phyloP scores from a whole-genome alignment of 1,140 invertebrate genomes.

The Cydia amplana region DNA sequence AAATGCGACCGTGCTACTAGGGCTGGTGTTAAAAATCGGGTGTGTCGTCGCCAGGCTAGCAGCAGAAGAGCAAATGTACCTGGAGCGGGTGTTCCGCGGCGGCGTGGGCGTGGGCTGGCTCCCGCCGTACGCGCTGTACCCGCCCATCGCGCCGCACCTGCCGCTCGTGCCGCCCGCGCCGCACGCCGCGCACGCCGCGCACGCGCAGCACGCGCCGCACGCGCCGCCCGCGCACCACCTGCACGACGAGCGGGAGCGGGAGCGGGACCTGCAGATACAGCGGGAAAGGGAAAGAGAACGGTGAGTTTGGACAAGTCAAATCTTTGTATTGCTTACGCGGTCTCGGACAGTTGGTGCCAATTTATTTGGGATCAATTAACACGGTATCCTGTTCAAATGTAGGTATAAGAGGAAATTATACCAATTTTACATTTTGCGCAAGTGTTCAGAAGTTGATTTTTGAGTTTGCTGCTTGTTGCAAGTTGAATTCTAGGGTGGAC shows the following conservation, averaged over 20 bases:
- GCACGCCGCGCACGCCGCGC: slow-evolving; percentile 26
- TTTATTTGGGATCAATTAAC: too few relatives aligned
- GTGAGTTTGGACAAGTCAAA: neutral
- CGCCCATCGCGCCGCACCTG: slow-evolving; percentile 62
- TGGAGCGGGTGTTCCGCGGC: slow-evolving; percentile 71
- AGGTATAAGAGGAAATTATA: too few relatives aligned
- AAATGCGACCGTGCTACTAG: too few relatives aligned
- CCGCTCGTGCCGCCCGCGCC: slow-evolving; percentile 45
- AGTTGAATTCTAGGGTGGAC: too few relatives aligned
- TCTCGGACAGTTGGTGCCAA: too few relatives aligned
- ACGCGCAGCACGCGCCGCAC: slow-evolving; percentile 43
- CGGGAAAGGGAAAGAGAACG: slow-evolving; percentile 54
- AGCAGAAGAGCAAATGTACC: slow-evolving; percentile 74
- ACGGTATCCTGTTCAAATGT: too few relatives aligned
- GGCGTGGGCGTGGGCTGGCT: slow-evolving; percentile 71
- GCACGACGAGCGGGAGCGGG: slow-evolving; percentile 52
- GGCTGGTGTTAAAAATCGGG: neutral
- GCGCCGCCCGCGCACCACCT: slow-evolving; percentile 42
- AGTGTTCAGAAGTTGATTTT: too few relatives aligned
- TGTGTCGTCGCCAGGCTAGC: slow-evolving; percentile 55
- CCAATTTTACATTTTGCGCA: too few relatives aligned
- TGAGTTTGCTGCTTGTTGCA: too few relatives aligned
- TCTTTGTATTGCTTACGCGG: too few relatives aligned
- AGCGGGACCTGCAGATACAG: slow-evolving; percentile 48
- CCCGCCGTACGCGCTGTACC: slow-evolving; percentile 71